phyloP scores from a whole-genome alignment of 2,888 invertebrate species.

The Zygothrica quintamaculata region DNA sequence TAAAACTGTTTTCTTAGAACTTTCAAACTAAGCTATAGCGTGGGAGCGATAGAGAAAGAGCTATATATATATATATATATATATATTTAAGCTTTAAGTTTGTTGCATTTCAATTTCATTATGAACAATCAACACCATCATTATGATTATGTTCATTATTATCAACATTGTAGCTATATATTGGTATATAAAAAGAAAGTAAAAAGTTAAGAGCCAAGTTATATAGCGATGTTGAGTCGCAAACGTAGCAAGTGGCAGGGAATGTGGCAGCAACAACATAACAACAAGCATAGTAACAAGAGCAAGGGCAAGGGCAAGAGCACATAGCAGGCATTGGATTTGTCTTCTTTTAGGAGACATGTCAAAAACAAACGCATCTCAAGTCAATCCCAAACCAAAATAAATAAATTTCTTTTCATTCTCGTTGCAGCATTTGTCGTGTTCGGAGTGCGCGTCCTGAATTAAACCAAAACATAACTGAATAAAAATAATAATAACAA shows the following conservation, averaged over 20 bases:
- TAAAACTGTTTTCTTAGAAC: constrained; percentile 52
- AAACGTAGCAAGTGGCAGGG: too few relatives aligned
- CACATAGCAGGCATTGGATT: constrained; percentile 64
- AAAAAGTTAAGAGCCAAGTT: too few relatives aligned
- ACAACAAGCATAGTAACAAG: background rate
- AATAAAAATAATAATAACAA: constrained; percentile 6
- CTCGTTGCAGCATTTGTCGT: constrained; percentile 83
- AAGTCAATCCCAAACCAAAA: constrained; percentile 53
- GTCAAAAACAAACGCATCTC: constrained; percentile 54
- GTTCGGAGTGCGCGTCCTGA: constrained; percentile 70
- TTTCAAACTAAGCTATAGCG: constrained; percentile 13
- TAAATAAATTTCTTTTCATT: constrained; percentile 64
- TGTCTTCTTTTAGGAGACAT: constrained; percentile 41
- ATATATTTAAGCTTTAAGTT: constrained; percentile 29
- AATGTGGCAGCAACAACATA: background rate
- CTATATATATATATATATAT: too few relatives aligned
- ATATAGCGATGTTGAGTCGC: too few relatives aligned
- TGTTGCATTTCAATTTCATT: constrained; percentile 43
- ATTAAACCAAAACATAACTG: constrained; percentile 38
- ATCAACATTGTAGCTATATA: too few relatives aligned
- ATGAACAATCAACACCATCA: too few relatives aligned
- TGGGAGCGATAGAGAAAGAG: background rate
- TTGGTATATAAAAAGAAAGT: too few relatives aligned
- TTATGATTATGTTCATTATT: too few relatives aligned
- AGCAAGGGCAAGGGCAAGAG: constrained; percentile 43